Percentiles rank a stretch among this genome's conserved stretches.
Evolutionary conservation across 2,797 vertebrate genomes (phyloP).

Genomic region (Pogonophryne albipinna): DNA sequence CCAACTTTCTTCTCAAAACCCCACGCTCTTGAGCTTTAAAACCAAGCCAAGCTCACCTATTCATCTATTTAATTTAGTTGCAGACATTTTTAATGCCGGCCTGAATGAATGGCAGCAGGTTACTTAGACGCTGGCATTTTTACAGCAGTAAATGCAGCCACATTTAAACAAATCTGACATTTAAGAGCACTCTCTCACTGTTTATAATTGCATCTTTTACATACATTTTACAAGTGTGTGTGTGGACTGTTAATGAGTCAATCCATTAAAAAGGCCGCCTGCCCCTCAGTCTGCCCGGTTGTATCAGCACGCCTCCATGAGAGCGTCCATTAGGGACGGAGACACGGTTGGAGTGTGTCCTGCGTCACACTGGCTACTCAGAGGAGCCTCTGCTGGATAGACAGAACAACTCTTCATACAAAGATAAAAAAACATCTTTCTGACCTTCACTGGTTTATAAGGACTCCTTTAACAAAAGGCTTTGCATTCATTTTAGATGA

Average conservation of each 20-base stretch:
- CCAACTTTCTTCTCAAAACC: not conserved
- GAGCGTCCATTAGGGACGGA: slow-evolving; percentile 31
- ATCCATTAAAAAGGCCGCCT: slow-evolving; percentile 7
- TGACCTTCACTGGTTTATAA: not conserved
- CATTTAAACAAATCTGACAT: slow-evolving; percentile 34
- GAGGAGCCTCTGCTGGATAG: slow-evolving; percentile 13
- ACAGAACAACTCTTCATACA: not conserved
- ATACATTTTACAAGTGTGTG: slow-evolving; percentile 15
- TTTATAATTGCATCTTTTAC: slow-evolving; percentile 24
- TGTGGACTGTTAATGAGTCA: not conserved
- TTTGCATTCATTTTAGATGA: not conserved
- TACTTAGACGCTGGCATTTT: slow-evolving; percentile 6
- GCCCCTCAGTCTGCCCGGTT: not conserved
- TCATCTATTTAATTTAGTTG: not conserved
- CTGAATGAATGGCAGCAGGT: not conserved
- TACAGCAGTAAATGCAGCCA: slow-evolving; percentile 7
- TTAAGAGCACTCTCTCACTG: slow-evolving; percentile 2
- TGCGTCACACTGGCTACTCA: slow-evolving; percentile 26
- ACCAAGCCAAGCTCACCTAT: not conserved
- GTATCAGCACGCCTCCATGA: slow-evolving; percentile 28
- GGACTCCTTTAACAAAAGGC: not conserved
- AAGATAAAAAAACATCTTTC: slow-evolving; percentile 2
- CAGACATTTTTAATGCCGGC: slow-evolving; percentile 1
- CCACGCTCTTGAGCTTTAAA: not conserved
- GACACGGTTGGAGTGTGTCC: slow-evolving; percentile 20